These are phyloP conservation scores for Camelus bactrianus DNA, from an alignment of 2,113 vertebrate species.

Conservation along the genomic window DNA sequence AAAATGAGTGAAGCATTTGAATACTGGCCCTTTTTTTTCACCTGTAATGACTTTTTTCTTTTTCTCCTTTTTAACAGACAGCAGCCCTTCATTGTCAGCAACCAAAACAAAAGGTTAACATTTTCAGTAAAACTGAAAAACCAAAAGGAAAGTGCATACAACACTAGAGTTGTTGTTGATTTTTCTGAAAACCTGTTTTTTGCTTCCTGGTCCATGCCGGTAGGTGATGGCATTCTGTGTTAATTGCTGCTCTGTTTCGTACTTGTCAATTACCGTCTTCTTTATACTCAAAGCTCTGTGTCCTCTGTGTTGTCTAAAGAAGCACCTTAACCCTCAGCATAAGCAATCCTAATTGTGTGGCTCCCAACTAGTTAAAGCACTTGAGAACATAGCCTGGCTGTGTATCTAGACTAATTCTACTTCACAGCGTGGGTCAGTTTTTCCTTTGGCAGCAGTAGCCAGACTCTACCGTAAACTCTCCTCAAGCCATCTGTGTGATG, in stretches of 20 bases:
- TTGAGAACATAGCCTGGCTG: constrained; percentile 59
- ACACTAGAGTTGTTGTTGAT: constrained; percentile 87
- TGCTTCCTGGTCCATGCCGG: constrained; percentile 89
- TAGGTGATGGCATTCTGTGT: constrained; percentile 78
- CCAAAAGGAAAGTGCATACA: constrained; percentile 94
- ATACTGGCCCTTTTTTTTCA: neutral
- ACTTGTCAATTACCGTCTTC: neutral
- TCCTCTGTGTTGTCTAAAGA: neutral
- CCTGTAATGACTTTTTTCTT: neutral
- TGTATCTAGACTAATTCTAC: neutral
- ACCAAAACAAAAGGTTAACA: constrained; percentile 89
- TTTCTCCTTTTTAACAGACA: constrained; percentile 85
- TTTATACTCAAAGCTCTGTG: neutral
- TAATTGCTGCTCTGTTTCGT: neutral
- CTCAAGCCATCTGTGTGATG: constrained; percentile 44
- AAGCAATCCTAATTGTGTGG: neutral
- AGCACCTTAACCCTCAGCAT: fast-evolving
- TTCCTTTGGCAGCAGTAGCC: constrained; percentile 75
- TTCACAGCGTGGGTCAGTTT: constrained; percentile 59
- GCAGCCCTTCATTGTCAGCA: constrained; percentile 88
- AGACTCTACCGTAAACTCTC: neutral
- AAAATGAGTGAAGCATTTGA: neutral
- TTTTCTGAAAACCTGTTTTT: constrained; percentile 95
- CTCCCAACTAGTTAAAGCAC: neutral
- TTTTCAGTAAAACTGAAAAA: constrained; percentile 91